A percentile compares a stretch with the other conserved stretches of the same genome.
phyloP scores from a whole-genome alignment of 2,113 vertebrate species.

The Gyps fulvus region DNA sequence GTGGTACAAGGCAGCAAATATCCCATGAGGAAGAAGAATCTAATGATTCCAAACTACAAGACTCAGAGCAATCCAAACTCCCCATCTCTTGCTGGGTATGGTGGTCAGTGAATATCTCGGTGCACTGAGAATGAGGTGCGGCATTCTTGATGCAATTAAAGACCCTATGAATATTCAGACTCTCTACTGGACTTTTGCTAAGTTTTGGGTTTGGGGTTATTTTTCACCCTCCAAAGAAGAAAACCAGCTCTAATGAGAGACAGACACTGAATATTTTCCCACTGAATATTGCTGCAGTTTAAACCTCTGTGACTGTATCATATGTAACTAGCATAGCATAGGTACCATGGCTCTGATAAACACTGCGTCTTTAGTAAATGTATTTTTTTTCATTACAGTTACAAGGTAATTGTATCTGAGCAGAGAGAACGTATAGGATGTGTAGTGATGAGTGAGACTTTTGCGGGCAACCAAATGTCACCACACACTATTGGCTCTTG shows the following conservation, averaged over 20 bases:
- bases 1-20: not conserved
- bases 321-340: no score
- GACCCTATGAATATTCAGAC: not conserved
- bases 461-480: not conserved
- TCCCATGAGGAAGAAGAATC: not conserved
- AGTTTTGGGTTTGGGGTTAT: not conserved
- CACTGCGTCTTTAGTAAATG: not conserved
- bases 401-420: not conserved
- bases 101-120: not conserved
- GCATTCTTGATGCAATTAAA: not conserved
- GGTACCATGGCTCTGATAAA: not conserved
- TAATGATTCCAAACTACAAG: not conserved
- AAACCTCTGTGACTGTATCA: not conserved
- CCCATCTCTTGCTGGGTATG: not conserved
- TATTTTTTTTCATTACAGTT: no score
- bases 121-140: not conserved
- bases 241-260: not conserved
- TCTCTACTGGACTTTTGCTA: not conserved
- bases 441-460: not conserved
- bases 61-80: not conserved
- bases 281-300: not conserved
- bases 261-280: not conserved
- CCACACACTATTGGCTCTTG: not conserved
- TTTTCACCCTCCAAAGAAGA: not conserved
- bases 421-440: not conserved